These are phyloP conservation scores for Phalacrocorax brasilianus DNA, from an alignment of 2,113 vertebrate species.

Conservation along the genomic window DNA sequence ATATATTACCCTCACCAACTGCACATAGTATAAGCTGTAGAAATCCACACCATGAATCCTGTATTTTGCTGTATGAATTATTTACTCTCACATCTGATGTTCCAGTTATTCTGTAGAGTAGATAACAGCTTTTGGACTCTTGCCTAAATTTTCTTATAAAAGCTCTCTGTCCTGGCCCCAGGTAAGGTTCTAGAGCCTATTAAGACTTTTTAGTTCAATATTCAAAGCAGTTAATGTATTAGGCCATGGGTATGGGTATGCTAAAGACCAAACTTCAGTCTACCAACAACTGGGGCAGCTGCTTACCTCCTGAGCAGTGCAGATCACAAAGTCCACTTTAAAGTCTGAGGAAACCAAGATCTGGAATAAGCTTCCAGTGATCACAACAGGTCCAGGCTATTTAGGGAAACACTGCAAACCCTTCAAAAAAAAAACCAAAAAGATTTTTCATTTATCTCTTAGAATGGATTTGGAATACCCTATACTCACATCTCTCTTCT, in stretches of 20 bases:
- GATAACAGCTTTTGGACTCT: neutral
- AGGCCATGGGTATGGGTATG: too few species aligned
- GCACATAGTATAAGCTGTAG: neutral
- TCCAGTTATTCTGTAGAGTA: neutral
- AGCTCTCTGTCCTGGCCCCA: neutral
- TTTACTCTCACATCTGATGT: neutral
- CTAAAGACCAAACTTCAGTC: neutral
- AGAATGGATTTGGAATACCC: neutral
- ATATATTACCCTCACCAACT: neutral
- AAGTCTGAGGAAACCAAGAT: neutral
- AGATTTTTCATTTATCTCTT: neutral
- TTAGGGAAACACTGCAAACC: neutral
- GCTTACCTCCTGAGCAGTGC: neutral
- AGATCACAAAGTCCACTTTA: neutral
- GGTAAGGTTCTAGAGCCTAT: neutral
- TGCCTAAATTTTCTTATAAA: neutral
- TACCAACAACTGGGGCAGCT: neutral
- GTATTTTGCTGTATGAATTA: neutral
- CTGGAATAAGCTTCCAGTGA: neutral
- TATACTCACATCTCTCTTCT: neutral
- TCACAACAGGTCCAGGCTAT: neutral
- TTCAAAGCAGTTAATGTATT: neutral
- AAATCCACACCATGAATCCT: neutral
- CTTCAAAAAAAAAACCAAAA: neutral
- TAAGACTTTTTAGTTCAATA: neutral